Evolutionary conservation across 2,113 vertebrate species (phyloP).

Genomic region (Harpagus bidentatus): DNA sequence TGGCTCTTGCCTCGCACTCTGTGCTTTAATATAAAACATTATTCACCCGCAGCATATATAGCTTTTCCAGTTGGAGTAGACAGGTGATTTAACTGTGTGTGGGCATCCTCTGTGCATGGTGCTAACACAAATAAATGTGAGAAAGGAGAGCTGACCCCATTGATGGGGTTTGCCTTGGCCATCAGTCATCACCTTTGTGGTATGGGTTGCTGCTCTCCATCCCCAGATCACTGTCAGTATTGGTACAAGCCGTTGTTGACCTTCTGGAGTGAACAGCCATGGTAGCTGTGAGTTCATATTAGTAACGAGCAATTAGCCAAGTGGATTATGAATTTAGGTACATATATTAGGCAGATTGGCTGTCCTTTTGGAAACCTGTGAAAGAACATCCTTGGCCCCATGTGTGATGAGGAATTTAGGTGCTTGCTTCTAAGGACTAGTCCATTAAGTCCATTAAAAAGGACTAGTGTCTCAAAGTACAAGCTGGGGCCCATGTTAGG

Average conservation of each 20-base stretch:
- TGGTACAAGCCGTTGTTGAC: not conserved
- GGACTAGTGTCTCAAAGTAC: not conserved
- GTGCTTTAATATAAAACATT: slow-evolving; percentile 36
- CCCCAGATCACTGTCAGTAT: not conserved
- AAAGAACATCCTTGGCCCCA: not conserved
- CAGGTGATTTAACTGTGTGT: not conserved
- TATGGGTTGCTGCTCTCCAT: not conserved
- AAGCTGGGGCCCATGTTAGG: not conserved
- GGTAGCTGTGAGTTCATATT: not conserved
- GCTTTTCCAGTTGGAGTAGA: not conserved
- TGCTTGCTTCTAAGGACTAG: not conserved
- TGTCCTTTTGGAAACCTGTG: not conserved
- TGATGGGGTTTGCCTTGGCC: not conserved
- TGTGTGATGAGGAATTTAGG: not conserved
- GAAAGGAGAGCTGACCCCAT: not conserved
- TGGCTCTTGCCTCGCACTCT: not conserved
- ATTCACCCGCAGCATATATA: not conserved
- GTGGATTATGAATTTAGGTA: not conserved
- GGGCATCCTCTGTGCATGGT: not conserved
- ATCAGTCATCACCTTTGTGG: not conserved
- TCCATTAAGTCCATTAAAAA: not conserved
- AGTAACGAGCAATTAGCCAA: not conserved
- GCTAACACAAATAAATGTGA: not conserved
- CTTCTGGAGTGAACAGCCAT: not conserved
- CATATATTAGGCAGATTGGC: not conserved